These are phyloP conservation scores for Sialis fuliginosa DNA, from an alignment of 2,888 invertebrate genomes.

Conservation along the genomic window DNA sequence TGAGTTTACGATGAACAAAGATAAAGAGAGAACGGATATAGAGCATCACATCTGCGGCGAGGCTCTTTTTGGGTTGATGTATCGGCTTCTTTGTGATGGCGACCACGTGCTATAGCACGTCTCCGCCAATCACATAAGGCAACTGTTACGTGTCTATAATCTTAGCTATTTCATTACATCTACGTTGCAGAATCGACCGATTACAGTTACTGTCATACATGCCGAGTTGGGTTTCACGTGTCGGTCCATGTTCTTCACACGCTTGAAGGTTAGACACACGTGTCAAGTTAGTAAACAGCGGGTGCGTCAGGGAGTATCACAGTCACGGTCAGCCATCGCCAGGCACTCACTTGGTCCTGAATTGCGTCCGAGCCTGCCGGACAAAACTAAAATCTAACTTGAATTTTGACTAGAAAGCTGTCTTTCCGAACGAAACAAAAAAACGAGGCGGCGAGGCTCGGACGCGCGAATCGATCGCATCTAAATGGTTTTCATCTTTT, in stretches of 20 bases:
- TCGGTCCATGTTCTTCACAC: too few relatives aligned
- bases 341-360: slow-evolving; percentile 26
- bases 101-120: too few relatives aligned
- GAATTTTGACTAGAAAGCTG: slow-evolving; percentile 6
- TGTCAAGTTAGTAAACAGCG: slow-evolving; percentile 1
- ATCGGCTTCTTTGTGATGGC: too few relatives aligned
- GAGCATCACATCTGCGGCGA: not conserved
- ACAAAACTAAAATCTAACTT: not conserved
- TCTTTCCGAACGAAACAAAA: not conserved
- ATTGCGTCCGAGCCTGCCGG: not conserved
- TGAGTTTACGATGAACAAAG: too few relatives aligned
- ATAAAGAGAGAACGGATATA: too few relatives aligned
- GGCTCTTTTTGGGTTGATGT: not conserved
- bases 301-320: slow-evolving; percentile 2
- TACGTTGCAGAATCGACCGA: too few relatives aligned
- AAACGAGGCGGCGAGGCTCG: not conserved
- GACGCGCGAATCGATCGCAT: slow-evolving; percentile 6
- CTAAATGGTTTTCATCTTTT: slow-evolving; percentile 81
- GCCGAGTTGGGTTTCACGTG: too few relatives aligned
- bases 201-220: too few relatives aligned
- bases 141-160: too few relatives aligned
- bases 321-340: slow-evolving; percentile 6
- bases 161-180: too few relatives aligned
- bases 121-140: too few relatives aligned
- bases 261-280: not conserved